Conservation (phyloP, 2,888 invertebrate species). For the Andrena haemorrhoa region DNA sequence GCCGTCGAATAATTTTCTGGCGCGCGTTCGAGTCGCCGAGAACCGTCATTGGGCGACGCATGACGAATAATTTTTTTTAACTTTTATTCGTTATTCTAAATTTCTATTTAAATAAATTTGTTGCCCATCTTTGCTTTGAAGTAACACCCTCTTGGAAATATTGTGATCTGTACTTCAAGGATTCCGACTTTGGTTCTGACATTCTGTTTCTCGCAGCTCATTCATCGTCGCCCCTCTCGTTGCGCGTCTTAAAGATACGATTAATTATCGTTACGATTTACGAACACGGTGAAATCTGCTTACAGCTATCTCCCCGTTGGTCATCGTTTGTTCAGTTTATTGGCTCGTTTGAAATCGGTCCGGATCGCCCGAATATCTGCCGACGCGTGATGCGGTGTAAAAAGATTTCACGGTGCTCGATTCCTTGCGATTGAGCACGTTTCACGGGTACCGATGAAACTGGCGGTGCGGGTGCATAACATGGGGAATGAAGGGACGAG, state of each 20-base stretch:
- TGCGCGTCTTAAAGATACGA: constrained; percentile 28
- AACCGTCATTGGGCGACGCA: no score
- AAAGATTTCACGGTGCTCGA: constrained; percentile 41
- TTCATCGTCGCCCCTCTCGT: neutral
- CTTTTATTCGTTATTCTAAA: no score
- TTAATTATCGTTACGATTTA: constrained; percentile 18
- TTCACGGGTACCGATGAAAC: constrained; percentile 46
- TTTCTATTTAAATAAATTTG: no score
- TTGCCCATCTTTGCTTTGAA: no score
- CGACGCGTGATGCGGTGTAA: neutral
- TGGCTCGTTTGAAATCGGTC: neutral
- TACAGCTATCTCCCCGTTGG: neutral
- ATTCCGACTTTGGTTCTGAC: constrained; percentile 29
- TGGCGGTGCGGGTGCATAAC: constrained; percentile 13
- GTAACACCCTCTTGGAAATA: neutral
- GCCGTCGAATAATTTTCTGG: no score
- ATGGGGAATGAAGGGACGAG: constrained; percentile 35
- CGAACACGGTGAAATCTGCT: constrained; percentile 24
- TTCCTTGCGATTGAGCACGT: constrained; percentile 49
- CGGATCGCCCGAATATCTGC: neutral
- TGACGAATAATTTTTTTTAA: no score
- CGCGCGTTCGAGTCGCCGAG: no score
- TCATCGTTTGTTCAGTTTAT: neutral
- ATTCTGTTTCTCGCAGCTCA: neutral
- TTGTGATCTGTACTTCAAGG: neutral